Evolutionary conservation across 2,113 vertebrate genomes (phyloP).

Genomic region (Corythaeola cristata): DNA sequence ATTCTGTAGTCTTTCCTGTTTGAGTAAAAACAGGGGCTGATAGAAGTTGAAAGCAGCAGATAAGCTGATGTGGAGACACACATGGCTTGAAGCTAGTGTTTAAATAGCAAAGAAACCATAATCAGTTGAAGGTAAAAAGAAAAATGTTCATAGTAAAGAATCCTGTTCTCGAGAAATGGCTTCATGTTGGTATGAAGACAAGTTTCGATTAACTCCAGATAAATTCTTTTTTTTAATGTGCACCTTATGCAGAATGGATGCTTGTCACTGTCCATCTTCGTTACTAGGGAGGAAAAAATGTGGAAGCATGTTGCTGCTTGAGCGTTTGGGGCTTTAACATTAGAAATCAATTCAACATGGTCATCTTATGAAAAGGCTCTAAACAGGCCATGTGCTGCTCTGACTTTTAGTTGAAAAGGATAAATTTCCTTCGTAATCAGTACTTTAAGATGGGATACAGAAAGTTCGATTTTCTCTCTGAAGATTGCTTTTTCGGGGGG

Average conservation of each 20-base stretch:
- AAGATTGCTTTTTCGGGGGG: not conserved
- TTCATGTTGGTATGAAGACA: conserved; percentile 31
- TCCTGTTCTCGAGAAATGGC: conserved; percentile 34
- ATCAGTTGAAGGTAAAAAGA: conserved; percentile 55
- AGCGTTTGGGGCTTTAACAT: not conserved
- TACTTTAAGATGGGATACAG: not conserved
- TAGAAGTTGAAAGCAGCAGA: conserved; percentile 68
- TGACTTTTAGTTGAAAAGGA: not conserved
- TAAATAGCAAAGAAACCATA: conserved; percentile 19
- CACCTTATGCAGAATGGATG: conserved; percentile 34
- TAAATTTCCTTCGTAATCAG: not conserved
- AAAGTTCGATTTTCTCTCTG: not conserved
- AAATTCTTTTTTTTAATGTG: conserved; percentile 21
- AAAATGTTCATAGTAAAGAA: conserved; percentile 3
- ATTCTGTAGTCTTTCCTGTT: conserved; percentile 59
- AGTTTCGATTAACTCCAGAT: conserved; percentile 66
- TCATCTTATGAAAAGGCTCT: not conserved
- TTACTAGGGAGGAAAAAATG: conserved; percentile 33
- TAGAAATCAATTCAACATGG: conserved; percentile 33
- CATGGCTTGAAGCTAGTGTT: conserved; percentile 41
- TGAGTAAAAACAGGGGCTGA: conserved; percentile 65
- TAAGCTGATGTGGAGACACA: conserved; percentile 61
- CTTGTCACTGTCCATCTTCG: conserved; percentile 18
- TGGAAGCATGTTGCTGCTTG: conserved; percentile 7
- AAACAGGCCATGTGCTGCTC: not conserved